These are phyloP conservation scores for Rhagologus leucostigma DNA, from an alignment of 2,113 vertebrate genomes.

Conservation along the genomic window DNA sequence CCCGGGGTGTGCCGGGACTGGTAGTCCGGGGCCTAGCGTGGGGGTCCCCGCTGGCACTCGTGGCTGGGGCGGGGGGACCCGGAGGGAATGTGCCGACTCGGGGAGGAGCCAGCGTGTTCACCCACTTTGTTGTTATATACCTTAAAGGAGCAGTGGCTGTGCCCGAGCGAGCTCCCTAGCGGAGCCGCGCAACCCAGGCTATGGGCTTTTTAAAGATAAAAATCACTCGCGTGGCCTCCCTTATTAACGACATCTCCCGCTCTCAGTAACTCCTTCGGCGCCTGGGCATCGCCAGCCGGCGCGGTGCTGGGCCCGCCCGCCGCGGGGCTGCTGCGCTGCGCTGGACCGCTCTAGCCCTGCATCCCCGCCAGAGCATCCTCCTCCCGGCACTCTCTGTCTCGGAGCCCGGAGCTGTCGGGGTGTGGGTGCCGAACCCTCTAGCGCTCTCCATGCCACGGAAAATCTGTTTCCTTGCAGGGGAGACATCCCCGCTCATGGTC, in stretches of 20 bases:
- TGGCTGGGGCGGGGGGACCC: constrained; percentile 49
- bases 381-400: background rate
- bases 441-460: background rate
- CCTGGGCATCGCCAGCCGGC: background rate
- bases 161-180: constrained; percentile 30
- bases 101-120: constrained; percentile 59
- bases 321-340: background rate
- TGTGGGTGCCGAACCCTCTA: background rate
- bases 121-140: constrained; percentile 60
- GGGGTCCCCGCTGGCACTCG: constrained; percentile 29
- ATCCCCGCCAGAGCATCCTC: background rate
- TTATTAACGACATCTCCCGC: background rate
- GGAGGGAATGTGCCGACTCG: constrained; percentile 48
- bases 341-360: background rate
- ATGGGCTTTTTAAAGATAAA: constrained; percentile 67
- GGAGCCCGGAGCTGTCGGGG: background rate
- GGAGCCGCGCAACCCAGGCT: background rate
- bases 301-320: background rate
- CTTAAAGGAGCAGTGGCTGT: constrained; percentile 66
- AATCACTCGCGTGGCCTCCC: constrained; percentile 36
- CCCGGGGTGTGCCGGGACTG: constrained; percentile 45
- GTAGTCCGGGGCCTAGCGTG: constrained; percentile 42
- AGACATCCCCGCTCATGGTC: background rate
- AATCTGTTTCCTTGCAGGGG: background rate
- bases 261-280: constrained; percentile 38